These are phyloP conservation scores for Halocaridina rubra DNA, from an alignment of 2,888 invertebrate species.

Conservation along the genomic window DNA sequence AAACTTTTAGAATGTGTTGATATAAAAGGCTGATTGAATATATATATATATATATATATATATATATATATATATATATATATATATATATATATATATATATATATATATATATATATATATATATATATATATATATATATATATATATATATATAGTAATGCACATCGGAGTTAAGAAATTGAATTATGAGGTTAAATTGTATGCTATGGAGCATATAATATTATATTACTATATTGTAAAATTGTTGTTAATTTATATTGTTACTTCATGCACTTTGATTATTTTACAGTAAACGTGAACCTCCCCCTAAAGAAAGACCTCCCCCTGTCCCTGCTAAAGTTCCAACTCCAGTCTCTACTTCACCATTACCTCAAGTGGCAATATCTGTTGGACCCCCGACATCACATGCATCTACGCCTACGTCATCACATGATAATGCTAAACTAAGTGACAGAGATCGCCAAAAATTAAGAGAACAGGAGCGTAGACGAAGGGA, in stretches of 20 bases:
- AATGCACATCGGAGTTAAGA: no score
- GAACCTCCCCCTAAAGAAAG: slow-evolving; percentile 2
- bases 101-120: no score
- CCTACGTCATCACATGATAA: slow-evolving; percentile 48
- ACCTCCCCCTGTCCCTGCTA: slow-evolving; percentile 23
- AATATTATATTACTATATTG: neutral
- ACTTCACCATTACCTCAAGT: slow-evolving; percentile 42
- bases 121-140: no score
- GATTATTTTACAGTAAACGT: neutral
- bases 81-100: no score
- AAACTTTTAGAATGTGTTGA: no score
- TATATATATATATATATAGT: no score
- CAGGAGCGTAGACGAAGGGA: slow-evolving; percentile 63
- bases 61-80: no score
- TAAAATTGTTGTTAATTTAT: neutral
- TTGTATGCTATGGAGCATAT: neutral
- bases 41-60: no score
- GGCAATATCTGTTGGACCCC: slow-evolving; percentile 42
- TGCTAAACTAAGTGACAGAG: slow-evolving; percentile 59
- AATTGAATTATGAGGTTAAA: neutral
- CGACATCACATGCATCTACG: slow-evolving; percentile 43
- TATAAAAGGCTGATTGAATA: no score
- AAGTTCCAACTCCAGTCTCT: slow-evolving; percentile 45
- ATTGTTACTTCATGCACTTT: neutral
- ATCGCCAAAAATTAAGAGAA: slow-evolving; percentile 61